phyloP scores from a whole-genome alignment of 2,113 vertebrate species.

The Hepsetus odoe region DNA sequence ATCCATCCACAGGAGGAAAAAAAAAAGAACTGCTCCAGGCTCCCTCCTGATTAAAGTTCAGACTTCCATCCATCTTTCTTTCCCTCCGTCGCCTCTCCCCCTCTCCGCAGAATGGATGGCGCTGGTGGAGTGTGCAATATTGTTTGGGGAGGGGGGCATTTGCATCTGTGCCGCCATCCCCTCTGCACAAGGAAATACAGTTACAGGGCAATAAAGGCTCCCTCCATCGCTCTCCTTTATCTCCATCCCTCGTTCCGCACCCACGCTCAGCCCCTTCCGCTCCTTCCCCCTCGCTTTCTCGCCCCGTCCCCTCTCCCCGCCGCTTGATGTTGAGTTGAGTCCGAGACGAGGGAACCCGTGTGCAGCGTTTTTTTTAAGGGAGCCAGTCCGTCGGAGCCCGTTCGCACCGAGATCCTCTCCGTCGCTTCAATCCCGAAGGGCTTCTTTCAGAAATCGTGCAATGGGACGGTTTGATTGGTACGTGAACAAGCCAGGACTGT shows the following conservation, averaged over 20 bases:
- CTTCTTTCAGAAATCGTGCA: too few species aligned
- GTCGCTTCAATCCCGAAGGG: too few species aligned
- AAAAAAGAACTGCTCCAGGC: slow-evolving; percentile 66
- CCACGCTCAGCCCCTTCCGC: slow-evolving; percentile 39
- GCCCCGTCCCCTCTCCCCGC: slow-evolving; percentile 20
- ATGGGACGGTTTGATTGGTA: too few species aligned
- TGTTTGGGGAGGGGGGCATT: slow-evolving; percentile 59
- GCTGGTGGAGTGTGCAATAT: slow-evolving; percentile 51
- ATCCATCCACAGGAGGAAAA: slow-evolving; percentile 72
- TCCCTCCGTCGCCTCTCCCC: slow-evolving; percentile 35
- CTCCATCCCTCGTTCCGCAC: slow-evolving; percentile 26
- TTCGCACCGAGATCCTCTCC: too few species aligned
- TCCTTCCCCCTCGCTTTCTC: slow-evolving; percentile 25
- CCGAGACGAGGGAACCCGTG: neutral
- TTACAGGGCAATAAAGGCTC: slow-evolving; percentile 57
- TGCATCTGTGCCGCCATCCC: slow-evolving; percentile 60
- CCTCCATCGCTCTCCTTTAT: slow-evolving; percentile 45
- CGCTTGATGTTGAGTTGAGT: slow-evolving; percentile 27
- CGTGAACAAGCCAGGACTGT: too few species aligned
- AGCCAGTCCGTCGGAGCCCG: too few species aligned
- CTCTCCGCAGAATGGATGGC: slow-evolving; percentile 51
- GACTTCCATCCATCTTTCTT: slow-evolving; percentile 77
- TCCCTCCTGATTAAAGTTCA: slow-evolving; percentile 80
- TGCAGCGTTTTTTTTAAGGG: too few species aligned
- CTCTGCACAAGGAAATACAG: slow-evolving; percentile 44